Base-by-base conservation (phyloP, 1,140 invertebrate species). In the Matsumurasca onukii region DNA sequence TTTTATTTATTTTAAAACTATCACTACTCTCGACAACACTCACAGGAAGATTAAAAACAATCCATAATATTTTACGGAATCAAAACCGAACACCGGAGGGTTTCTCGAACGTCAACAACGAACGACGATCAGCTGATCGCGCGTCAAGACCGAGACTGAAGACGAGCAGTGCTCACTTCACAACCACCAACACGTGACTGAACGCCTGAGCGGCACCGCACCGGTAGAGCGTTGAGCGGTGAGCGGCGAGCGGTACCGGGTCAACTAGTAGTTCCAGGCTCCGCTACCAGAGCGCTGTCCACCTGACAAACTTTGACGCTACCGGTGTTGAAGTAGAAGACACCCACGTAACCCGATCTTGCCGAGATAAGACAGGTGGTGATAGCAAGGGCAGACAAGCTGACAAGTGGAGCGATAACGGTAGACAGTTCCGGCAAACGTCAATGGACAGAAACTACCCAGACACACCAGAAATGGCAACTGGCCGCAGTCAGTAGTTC, bases 181-280 rank as follows among this genome's bases (percentile, higher is more conserved):
- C 55, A 27, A 59, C 15, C 3, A 27, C 30, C 24, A 13, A 27
- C 55, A 59, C 55, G 55, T 22, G 15, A 59, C 55, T 59, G 55
- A 59, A 59, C 30, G 55, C 9, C 15, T 29, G 55, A 59, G 55
- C 34, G 3, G 55, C 55, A 24, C 3, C 49, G 49, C 3, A 3
- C 3, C 15, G 24, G 55, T 24, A 27, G 2, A 12, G 3, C 2
- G 2, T 27, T 5, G 12, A 24, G 49, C 49, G 22, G 55, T 27
- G 24, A 3, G n/a, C n/a, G n/a, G n/a, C n/a, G n/a, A n/a, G n/a
- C n/a, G n/a, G n/a, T n/a, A 59, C 24, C 55, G 24, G 55, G 55
- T 59, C 55, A 59, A 59, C 22, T 59, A n/a, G 25, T 59, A 59
- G 55, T 59, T 59, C 55, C 25, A 13, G 15, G 55, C 25, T 27